Evolutionary conservation across 2,113 vertebrate genomes (phyloP).

Genomic region (Lampris megalopsis): DNA sequence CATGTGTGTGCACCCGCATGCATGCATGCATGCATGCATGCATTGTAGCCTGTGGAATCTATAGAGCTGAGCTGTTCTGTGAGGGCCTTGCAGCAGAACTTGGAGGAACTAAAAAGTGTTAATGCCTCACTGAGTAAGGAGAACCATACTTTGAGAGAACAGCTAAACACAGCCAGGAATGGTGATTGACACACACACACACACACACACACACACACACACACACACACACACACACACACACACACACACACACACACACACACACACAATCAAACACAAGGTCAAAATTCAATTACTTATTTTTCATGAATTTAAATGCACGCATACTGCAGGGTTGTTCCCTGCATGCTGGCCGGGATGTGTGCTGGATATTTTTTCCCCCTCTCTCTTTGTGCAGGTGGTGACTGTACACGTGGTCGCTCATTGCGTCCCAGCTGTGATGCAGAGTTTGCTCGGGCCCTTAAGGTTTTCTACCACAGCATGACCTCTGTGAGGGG

Average conservation of each 20-base stretch:
- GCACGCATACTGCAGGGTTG: background rate
- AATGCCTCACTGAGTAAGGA: conserved; percentile 85
- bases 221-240: background rate
- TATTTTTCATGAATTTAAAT: background rate
- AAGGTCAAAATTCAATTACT: background rate
- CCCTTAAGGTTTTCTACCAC: conserved; percentile 90
- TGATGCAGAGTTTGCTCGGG: conserved; percentile 86
- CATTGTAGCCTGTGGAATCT: conserved; percentile 63
- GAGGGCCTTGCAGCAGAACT: conserved; percentile 81
- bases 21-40: conserved; percentile 38
- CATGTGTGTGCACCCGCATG: conserved; percentile 2
- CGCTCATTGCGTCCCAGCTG: conserved; percentile 74
- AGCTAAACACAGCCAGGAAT: conserved; percentile 67
- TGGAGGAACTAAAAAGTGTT: conserved; percentile 81
- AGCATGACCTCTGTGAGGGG: conserved; percentile 85
- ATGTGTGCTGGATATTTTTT: background rate
- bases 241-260: background rate
- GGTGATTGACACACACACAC: conserved; percentile 57
- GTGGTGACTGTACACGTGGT: conserved; percentile 47
- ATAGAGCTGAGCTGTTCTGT: conserved; percentile 77
- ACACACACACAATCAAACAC: background rate
- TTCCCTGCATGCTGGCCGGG: background rate
- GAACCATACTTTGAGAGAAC: conserved; percentile 83
- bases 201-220: background rate
- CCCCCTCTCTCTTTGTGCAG: conserved; percentile 41